A percentile compares a stretch with the other conserved stretches of the same genome.
Conservation (phyloP, 2,888 invertebrate genomes). For the Meloe dianella region DNA sequence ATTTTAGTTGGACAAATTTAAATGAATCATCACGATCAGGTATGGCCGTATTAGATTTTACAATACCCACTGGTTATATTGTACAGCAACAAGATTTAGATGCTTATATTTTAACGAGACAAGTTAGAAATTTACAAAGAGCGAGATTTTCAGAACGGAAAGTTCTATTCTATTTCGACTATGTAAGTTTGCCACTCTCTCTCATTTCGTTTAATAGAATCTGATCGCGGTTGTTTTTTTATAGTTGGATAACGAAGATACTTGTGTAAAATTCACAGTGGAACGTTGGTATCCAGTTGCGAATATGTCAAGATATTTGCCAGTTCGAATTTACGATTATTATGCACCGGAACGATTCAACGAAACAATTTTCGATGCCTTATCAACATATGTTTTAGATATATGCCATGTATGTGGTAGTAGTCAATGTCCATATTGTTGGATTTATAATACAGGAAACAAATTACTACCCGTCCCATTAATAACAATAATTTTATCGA, state of each 20-base stretch:
- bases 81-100: constrained; percentile 90
- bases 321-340: constrained; percentile 91
- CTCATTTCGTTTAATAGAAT: too few species aligned
- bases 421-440: constrained; percentile 92
- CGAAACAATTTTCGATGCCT: constrained; percentile 87
- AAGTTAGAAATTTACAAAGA: constrained; percentile 81
- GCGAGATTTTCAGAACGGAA: constrained; percentile 83
- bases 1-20: constrained; percentile 76
- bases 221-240: too few species aligned
- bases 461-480: constrained; percentile 49
- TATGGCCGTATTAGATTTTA: constrained; percentile 85
- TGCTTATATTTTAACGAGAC: constrained; percentile 79
- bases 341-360: constrained; percentile 95
- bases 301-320: constrained; percentile 92
- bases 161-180: constrained; percentile 92
- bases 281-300: constrained; percentile 97
- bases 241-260: constrained; percentile 81
- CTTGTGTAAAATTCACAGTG: constrained; percentile 90
- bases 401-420: constrained; percentile 95
- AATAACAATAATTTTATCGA: constrained; percentile 44
- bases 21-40: constrained; percentile 85
- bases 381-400: constrained; percentile 84
- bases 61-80: constrained; percentile 89
- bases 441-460: constrained; percentile 76
- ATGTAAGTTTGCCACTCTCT: too few species aligned